Evolutionary conservation across 1,140 invertebrate species (phyloP).

Genomic region (Drosophila mayri): DNA sequence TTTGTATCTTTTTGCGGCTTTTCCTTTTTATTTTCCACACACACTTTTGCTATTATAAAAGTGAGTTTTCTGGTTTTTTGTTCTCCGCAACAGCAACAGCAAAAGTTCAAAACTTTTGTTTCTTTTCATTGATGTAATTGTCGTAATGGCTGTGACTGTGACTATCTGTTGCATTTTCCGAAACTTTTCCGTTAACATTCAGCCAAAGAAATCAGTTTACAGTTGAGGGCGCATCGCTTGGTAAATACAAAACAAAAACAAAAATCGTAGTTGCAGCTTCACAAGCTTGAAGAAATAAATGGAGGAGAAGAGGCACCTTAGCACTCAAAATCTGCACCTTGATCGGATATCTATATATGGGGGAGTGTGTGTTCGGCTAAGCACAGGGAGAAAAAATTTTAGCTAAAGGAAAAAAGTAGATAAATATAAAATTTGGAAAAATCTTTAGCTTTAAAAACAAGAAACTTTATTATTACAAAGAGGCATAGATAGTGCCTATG

Average conservation of each 20-base stretch:
- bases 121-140: constrained; percentile 55
- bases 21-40: constrained; percentile 45
- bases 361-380: not conserved
- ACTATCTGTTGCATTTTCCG: constrained; percentile 28
- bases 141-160: constrained; percentile 39
- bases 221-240: constrained; percentile 36
- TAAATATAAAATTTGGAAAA: too few relatives aligned
- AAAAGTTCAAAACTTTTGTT: constrained; percentile 55
- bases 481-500: too few relatives aligned
- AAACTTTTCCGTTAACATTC: constrained; percentile 58
- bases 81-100: constrained; percentile 21
- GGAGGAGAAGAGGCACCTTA: constrained; percentile 13
- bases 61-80: constrained; percentile 42
- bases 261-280: constrained; percentile 37
- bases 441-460: too few relatives aligned
- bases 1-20: constrained; percentile 20
- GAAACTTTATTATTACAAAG: too few relatives aligned
- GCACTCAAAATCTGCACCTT: constrained; percentile 36
- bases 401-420: too few relatives aligned
- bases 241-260: constrained; percentile 18
- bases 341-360: constrained; percentile 8
- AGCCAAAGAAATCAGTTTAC: constrained; percentile 27
- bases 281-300: constrained; percentile 10
- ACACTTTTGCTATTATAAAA: constrained; percentile 44
- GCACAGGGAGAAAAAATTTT: constrained; percentile 48